A percentile compares a stretch with the other conserved stretches of the same genome.
Evolutionary conservation across 2,113 vertebrate species (phyloP).

Genomic region (Saguinus imperator): DNA sequence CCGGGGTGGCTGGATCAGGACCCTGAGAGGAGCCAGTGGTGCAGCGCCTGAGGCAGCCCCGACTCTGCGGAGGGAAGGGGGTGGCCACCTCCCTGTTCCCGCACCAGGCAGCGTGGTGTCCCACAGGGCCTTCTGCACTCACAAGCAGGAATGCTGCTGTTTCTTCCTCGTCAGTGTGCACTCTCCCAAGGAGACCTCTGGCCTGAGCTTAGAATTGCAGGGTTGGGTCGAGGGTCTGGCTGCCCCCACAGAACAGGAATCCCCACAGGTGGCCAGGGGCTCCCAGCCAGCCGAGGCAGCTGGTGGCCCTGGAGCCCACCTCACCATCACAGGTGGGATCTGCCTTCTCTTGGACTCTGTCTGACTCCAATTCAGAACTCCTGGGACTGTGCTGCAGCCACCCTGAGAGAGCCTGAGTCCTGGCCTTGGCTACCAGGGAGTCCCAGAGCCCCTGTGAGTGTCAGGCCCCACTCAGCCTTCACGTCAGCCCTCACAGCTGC

Average conservation of each 20-base stretch:
- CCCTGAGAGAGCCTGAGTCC: neutral
- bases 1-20: fast-evolving
- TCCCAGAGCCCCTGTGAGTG: neutral
- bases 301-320: neutral
- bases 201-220: neutral
- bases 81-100: neutral
- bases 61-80: neutral
- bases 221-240: neutral
- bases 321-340: neutral
- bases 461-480: neutral
- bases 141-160: neutral
- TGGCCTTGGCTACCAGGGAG: neutral
- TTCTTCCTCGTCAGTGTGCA: no score
- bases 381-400: neutral
- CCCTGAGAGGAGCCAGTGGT: neutral
- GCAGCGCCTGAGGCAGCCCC: neutral
- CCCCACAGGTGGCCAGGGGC: no score
- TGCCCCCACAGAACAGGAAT: neutral
- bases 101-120: neutral
- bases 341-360: neutral
- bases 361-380: neutral
- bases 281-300: no score
- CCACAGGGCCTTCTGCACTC: neutral
- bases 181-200: neutral
- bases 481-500: neutral